Percentiles rank a stretch among this genome's conserved stretches.
These are phyloP conservation scores for Lutraria lutraria DNA, from an alignment of 2,888 invertebrate species.

Conservation along the genomic window DNA sequence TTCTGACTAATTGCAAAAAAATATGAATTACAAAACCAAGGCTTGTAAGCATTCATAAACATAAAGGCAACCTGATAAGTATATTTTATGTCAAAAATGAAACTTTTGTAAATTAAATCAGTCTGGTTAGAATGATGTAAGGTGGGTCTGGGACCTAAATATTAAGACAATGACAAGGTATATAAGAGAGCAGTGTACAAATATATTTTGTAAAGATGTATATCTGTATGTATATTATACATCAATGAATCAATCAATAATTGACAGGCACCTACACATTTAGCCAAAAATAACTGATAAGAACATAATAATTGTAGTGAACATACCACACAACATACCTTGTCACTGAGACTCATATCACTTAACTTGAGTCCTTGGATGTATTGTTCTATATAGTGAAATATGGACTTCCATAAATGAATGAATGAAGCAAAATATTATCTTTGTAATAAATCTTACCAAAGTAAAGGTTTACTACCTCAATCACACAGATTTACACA, in stretches of 20 bases:
- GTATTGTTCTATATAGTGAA: too few relatives aligned
- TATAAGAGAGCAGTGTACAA: neutral
- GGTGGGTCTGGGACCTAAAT: too few relatives aligned
- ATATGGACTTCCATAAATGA: too few relatives aligned
- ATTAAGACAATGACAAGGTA: neutral
- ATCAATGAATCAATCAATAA: neutral
- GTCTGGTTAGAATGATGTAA: neutral
- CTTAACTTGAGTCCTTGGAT: too few relatives aligned
- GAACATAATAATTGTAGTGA: neutral
- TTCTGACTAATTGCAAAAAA: too few relatives aligned
- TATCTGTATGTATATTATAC: neutral
- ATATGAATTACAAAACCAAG: too few relatives aligned
- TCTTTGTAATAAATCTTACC: too few relatives aligned
- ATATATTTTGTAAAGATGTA: neutral
- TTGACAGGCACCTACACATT: neutral
- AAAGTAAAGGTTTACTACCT: too few relatives aligned
- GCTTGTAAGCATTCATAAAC: too few relatives aligned
- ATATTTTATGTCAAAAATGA: neutral
- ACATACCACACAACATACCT: neutral
- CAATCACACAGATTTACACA: too few relatives aligned
- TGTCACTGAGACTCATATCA: neutral
- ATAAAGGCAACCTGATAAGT: neutral
- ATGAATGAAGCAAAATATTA: too few relatives aligned
- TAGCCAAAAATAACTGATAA: neutral
- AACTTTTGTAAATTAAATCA: neutral